A percentile compares a stretch with the other conserved stretches of the same genome.
Evolutionary conservation across 64 coral and sea anemone genomes (phyloP).

Genomic region (Dendronephthya gigantea): DNA sequence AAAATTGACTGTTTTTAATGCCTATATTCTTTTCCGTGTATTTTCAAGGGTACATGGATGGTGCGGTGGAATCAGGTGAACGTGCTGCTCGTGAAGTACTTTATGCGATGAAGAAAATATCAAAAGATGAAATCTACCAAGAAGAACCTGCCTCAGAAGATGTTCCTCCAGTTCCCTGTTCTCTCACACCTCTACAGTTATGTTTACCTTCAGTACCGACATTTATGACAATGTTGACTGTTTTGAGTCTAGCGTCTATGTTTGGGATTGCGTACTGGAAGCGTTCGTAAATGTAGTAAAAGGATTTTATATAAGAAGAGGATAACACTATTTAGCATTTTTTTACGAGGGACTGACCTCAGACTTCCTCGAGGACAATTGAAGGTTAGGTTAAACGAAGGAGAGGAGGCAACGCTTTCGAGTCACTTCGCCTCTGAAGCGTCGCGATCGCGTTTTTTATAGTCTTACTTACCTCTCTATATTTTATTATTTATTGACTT

Average conservation of each 20-base stretch:
- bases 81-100: conserved; percentile 4
- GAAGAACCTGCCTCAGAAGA: not conserved
- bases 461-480: no score
- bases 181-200: not conserved
- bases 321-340: no score
- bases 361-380: no score
- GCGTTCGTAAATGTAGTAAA: not conserved
- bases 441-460: no score
- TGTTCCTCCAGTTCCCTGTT: not conserved
- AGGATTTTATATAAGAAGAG: no score
- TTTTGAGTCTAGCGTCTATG: not conserved
- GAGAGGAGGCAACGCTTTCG: no score
- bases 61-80: not conserved
- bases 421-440: no score
- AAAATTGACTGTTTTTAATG: not conserved
- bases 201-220: not conserved
- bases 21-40: not conserved
- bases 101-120: not conserved
- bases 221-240: not conserved
- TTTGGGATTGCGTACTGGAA: not conserved
- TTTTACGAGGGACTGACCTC: no score
- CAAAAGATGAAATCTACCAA: not conserved
- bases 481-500: no score
- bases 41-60: not conserved
- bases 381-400: no score